These are phyloP conservation scores for Beris morrisii DNA, from an alignment of 2,888 invertebrate genomes.

Conservation along the genomic window DNA sequence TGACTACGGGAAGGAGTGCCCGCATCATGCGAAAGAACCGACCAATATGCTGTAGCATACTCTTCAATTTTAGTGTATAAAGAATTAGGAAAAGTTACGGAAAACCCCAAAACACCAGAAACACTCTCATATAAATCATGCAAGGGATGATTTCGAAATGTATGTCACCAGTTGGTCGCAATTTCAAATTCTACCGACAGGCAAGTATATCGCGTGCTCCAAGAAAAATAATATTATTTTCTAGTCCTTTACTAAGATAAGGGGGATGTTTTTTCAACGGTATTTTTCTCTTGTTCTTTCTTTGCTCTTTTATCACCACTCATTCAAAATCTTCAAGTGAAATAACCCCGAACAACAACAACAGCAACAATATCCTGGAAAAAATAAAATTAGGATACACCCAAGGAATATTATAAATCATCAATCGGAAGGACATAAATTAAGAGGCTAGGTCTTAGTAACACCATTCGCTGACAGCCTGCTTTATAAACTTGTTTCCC, in stretches of 20 bases:
- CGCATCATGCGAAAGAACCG: no score
- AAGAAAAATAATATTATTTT: background rate
- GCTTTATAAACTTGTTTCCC: constrained; percentile 23
- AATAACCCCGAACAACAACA: background rate
- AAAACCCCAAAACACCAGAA: constrained; percentile 11
- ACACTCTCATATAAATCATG: constrained; percentile 33
- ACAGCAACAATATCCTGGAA: background rate
- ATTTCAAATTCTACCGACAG: background rate
- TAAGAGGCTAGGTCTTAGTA: constrained; percentile 3
- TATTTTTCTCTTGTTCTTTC: background rate
- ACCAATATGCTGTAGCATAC: background rate
- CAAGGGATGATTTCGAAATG: constrained; percentile 31
- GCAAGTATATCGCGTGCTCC: background rate
- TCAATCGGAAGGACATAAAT: constrained; percentile 26
- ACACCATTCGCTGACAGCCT: constrained; percentile 28
- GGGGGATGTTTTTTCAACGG: background rate
- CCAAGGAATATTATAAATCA: constrained; percentile 21
- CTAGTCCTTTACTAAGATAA: background rate
- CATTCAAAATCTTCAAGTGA: background rate
- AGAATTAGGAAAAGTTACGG: constrained; percentile 31
- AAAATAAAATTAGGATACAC: constrained; percentile 1
- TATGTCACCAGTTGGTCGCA: constrained; percentile 30
- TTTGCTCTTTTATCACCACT: background rate
- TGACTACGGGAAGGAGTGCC: no score
- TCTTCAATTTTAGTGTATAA: background rate